Evolutionary conservation across 2,888 invertebrate species (phyloP).

Genomic region (Sicus ferrugineus): DNA sequence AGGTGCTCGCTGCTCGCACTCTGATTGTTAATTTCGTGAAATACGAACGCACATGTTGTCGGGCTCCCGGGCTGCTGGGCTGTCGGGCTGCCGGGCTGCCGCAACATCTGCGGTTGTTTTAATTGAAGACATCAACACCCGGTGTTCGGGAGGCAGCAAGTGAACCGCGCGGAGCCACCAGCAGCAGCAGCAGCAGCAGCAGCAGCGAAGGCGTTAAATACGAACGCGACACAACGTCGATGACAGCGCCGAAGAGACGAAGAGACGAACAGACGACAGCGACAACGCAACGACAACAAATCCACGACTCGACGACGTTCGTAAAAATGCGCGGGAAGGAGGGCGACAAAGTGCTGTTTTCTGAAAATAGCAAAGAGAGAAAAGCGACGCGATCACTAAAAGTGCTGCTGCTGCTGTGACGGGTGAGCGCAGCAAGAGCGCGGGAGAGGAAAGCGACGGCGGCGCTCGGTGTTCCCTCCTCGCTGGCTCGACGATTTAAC

Average conservation of each 20-base stretch:
- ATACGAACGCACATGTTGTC: neutral
- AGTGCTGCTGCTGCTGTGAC: neutral
- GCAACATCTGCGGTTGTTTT: slow-evolving; percentile 54
- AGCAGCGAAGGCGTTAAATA: neutral
- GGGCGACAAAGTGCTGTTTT: neutral
- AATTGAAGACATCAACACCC: slow-evolving; percentile 62
- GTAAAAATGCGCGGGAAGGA: neutral
- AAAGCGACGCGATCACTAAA: no score
- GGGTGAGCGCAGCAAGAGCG: neutral
- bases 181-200: neutral
- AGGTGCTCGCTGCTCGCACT: neutral
- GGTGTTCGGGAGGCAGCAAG: slow-evolving; percentile 23
- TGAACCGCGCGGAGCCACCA: neutral
- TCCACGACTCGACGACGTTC: neutral
- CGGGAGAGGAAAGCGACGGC: slow-evolving; percentile 7
- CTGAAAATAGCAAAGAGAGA: neutral
- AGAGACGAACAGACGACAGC: neutral
- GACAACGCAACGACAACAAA: slow-evolving; percentile 9
- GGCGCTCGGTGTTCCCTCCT: neutral
- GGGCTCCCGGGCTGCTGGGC: neutral
- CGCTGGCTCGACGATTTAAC: slow-evolving; percentile 39
- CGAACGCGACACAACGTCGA: neutral
- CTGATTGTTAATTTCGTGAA: neutral
- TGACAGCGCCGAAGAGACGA: neutral
- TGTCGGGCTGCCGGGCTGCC: neutral